Conservation (phyloP, 1,140 invertebrate species). For the Drepana arcuata region DNA sequence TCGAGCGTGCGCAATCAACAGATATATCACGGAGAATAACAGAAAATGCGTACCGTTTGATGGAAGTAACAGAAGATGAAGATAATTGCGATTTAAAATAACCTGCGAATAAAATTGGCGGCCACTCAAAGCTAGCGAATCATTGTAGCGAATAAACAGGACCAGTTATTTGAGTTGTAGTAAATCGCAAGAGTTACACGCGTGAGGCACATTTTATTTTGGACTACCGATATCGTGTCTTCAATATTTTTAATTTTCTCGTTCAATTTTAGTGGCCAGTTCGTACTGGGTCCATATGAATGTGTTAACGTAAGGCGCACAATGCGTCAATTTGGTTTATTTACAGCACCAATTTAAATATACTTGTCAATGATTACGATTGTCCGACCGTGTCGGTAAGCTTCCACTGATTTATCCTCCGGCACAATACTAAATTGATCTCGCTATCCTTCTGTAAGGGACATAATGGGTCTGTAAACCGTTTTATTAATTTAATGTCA, state of each 20-base stretch:
- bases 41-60: conserved; percentile 18
- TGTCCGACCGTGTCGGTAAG: conserved; percentile 12
- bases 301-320: conserved; percentile 8
- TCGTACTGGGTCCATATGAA: no score
- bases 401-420: conserved; percentile 11
- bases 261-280: no score
- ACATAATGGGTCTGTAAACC: conserved; percentile 8
- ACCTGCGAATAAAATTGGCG: no score
- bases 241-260: no score
- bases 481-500: conserved; percentile 9
- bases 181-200: no score
- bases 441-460: conserved; percentile 11
- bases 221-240: no score
- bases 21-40: conserved; percentile 16
- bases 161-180: no score
- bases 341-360: conserved; percentile 9
- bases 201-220: no score
- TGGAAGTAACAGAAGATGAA: no score
- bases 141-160: no score
- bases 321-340: conserved; percentile 18
- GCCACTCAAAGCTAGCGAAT: no score
- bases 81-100: no score
- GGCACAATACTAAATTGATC: conserved; percentile 16
- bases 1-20: conserved; percentile 30
- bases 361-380: conserved; percentile 9